A percentile compares a stretch with the other conserved stretches of the same genome.
Evolutionary conservation across 2,888 invertebrate species (phyloP).

Genomic region (Willowsia nigromaculata): DNA sequence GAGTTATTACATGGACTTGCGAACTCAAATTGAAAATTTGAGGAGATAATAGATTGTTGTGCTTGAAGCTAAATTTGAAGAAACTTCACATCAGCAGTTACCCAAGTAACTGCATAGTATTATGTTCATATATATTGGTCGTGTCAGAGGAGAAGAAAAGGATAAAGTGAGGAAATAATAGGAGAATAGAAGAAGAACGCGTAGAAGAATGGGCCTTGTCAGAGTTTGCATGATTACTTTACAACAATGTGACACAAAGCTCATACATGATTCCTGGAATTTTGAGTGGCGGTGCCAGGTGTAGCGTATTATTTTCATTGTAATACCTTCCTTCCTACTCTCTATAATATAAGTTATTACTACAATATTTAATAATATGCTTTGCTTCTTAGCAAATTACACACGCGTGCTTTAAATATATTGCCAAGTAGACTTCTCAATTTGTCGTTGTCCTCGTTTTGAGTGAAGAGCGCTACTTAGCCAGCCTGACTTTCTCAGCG

Average conservation of each 20-base stretch:
- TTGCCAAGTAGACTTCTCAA: background rate
- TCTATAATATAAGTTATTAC: background rate
- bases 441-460: background rate
- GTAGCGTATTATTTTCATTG: constrained; percentile 5
- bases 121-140: no score
- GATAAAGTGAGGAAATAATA: background rate
- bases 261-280: background rate
- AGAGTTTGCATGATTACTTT: constrained; percentile 23
- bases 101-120: background rate
- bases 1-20: background rate
- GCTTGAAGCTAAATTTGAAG: background rate
- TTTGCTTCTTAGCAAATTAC: background rate
- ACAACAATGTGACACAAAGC: constrained; percentile 22
- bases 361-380: background rate
- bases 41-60: background rate
- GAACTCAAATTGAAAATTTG: background rate
- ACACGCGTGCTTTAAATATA: background rate
- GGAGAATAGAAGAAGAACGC: background rate
- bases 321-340: background rate
- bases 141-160: background rate
- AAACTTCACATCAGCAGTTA: background rate
- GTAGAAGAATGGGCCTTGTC: constrained; percentile 6
- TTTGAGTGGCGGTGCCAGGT: constrained; percentile 16
- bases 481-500: background rate
- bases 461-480: background rate